Base-by-base conservation (phyloP, 2,797 vertebrate genomes). In the Podarcis lilfordi region DNA sequence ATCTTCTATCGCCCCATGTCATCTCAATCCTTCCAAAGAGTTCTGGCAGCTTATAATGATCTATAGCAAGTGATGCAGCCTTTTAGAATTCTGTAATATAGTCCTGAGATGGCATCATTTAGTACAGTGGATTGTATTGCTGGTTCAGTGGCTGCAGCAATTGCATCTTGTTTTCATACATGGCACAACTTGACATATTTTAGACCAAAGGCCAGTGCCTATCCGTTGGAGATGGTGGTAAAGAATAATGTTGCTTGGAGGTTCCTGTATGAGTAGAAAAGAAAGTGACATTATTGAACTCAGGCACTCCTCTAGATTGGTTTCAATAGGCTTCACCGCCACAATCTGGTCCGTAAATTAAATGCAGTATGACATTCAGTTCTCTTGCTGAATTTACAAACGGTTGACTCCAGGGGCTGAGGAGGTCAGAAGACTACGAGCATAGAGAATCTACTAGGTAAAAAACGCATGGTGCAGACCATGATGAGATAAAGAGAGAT, bases 261-360 rank as follows among this genome's bases (percentile, higher is more conserved):
- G 69, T 19, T n/a, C 17, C n/a, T 68, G 17, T 29, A 80, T 85
- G 74, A 92, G 71, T 77, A 4, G 71, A 86, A 77, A 35, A 72
- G 61, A 2, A 83, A 77, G 21, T 86, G 8, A 71, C 2, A 61
- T 15, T 55, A 21, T 50, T 80, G 13, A 78, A 61, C 35, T 89
- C 15, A 84, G 78, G 21, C 2, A 25, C 4, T 71, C 76, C 4
- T 84, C 80, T 17, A 10, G 68, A 72, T 7, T 17, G 3, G 74
- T 35, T 45, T 86, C 68, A 27, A 75, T 77, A 9, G 71, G 6
- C 2, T 81, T 88, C 55, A 50, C 72, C 0, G 37, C 50, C 27
- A 9, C 32, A 68, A 64, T 37, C 59, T 61, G 75, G 10, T 86
- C 82, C 76, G 13, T 4, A 80, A 66, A 85, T 91, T 68, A 4